Evolutionary conservation across 2,888 invertebrate species (phyloP).

Genomic region (Ceratothoa steindachneri): DNA sequence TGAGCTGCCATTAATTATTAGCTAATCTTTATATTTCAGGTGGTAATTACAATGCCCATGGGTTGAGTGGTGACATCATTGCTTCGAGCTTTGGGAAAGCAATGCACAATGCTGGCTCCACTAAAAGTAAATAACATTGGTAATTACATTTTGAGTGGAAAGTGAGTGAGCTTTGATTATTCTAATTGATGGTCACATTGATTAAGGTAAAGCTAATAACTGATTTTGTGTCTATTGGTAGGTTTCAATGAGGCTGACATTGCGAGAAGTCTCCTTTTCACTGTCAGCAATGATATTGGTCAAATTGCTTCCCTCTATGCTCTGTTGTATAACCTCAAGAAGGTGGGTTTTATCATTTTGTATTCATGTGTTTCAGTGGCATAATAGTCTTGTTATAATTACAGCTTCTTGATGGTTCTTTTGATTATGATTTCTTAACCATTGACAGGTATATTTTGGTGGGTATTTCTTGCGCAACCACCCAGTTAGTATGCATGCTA

Average conservation of each 20-base stretch:
- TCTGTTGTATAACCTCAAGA: constrained; percentile 61
- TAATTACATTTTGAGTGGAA: neutral
- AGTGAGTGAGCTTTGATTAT: too few species aligned
- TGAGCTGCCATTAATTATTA: too few species aligned
- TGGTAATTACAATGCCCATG: constrained; percentile 56
- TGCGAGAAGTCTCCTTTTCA: constrained; percentile 62
- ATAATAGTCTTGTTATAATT: too few species aligned
- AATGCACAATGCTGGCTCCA: constrained; percentile 50
- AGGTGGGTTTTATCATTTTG: constrained; percentile 49
- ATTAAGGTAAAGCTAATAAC: too few species aligned
- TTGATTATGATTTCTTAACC: too few species aligned
- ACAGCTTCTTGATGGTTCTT: too few species aligned
- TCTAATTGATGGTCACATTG: too few species aligned
- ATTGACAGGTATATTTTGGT: constrained; percentile 60
- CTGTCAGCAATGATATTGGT: constrained; percentile 68
- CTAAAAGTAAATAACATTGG: constrained; percentile 1
- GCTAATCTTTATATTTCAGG: constrained; percentile 54
- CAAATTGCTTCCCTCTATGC: constrained; percentile 67
- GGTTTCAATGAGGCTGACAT: constrained; percentile 60
- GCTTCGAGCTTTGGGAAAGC: constrained; percentile 68
- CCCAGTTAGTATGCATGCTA: constrained; percentile 66
- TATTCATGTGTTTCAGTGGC: neutral
- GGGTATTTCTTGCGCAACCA: constrained; percentile 67
- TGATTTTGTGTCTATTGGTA: too few species aligned
- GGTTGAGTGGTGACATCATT: constrained; percentile 63